Evolutionary conservation across 2,888 invertebrate species (phyloP).

Genomic region (Tillus elongatus): DNA sequence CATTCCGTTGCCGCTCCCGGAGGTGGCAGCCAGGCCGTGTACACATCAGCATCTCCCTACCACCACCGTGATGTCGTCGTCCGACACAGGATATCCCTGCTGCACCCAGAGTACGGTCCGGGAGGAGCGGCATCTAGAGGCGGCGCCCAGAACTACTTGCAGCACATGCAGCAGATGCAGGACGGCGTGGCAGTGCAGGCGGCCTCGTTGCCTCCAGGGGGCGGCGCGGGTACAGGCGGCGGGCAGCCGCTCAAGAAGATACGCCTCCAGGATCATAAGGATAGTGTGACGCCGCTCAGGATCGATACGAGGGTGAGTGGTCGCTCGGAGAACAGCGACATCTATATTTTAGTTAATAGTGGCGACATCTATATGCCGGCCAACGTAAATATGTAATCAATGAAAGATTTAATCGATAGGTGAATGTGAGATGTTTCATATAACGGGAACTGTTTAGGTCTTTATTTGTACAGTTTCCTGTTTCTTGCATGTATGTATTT

Average conservation of each 20-base stretch:
- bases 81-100: slow-evolving; percentile 57
- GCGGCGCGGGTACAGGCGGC: slow-evolving; percentile 37
- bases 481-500: no score
- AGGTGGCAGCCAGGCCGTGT: not conserved
- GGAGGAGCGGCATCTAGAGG: slow-evolving; percentile 27
- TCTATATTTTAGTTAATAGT: no score
- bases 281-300: slow-evolving; percentile 49
- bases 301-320: slow-evolving; percentile 53
- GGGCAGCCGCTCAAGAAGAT: slow-evolving; percentile 61
- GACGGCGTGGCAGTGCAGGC: slow-evolving; percentile 23
- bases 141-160: slow-evolving; percentile 16
- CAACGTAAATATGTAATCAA: no score
- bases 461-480: no score
- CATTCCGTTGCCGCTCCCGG: slow-evolving; percentile 23
- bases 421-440: no score
- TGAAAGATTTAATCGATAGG: no score
- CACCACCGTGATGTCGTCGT: slow-evolving; percentile 38
- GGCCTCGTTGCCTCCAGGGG: slow-evolving; percentile 38
- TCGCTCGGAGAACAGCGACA: slow-evolving; percentile 1
- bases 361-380: no score
- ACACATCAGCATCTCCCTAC: slow-evolving; percentile 40
- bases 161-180: slow-evolving; percentile 12
- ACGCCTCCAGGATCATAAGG: slow-evolving; percentile 49
- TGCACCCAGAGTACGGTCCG: slow-evolving; percentile 46
- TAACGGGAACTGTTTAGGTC: no score